phyloP scores from a whole-genome alignment of 2,113 vertebrate genomes.

The Cryptomyrus ogoouensis region DNA sequence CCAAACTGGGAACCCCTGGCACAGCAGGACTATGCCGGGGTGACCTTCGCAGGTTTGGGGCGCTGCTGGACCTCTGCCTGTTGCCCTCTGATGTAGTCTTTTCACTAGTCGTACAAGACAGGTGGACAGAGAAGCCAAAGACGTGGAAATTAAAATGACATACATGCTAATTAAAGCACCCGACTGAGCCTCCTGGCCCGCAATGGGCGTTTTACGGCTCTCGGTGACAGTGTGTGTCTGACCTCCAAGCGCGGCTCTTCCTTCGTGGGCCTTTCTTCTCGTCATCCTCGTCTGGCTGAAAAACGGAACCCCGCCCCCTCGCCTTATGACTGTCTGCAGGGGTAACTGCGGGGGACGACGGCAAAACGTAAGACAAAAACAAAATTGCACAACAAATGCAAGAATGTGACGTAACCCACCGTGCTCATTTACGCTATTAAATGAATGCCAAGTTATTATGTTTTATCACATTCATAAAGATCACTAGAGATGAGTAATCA shows the following conservation, averaged over 20 bases:
- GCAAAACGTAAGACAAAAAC: neutral
- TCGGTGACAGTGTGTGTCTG: conserved; percentile 65
- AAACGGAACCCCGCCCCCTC: conserved; percentile 67
- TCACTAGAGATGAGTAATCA: neutral
- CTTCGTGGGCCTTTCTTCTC: conserved; percentile 83
- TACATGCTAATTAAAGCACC: neutral
- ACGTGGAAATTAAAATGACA: too few relatives aligned
- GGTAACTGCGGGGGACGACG: conserved; percentile 65
- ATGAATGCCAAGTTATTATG: neutral
- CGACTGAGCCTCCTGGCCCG: conserved; percentile 55
- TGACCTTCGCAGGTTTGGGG: conserved; percentile 85
- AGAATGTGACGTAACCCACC: neutral
- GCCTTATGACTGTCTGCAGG: conserved; percentile 74
- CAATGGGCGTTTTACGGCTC: conserved; percentile 73
- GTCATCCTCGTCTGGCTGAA: conserved; percentile 74
- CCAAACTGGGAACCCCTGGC: conserved; percentile 83
- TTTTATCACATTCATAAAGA: neutral
- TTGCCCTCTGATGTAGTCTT: conserved; percentile 77
- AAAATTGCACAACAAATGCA: neutral
- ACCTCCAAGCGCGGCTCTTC: conserved; percentile 75
- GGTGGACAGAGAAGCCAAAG: neutral
- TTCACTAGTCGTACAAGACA: conserved; percentile 54
- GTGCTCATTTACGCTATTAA: neutral
- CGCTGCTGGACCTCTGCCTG: conserved; percentile 86
- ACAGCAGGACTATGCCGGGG: conserved; percentile 76